A percentile compares a stretch with the other conserved stretches of the same genome.
phyloP scores from a whole-genome alignment of 1,140 invertebrate species.

The Atta texana region DNA sequence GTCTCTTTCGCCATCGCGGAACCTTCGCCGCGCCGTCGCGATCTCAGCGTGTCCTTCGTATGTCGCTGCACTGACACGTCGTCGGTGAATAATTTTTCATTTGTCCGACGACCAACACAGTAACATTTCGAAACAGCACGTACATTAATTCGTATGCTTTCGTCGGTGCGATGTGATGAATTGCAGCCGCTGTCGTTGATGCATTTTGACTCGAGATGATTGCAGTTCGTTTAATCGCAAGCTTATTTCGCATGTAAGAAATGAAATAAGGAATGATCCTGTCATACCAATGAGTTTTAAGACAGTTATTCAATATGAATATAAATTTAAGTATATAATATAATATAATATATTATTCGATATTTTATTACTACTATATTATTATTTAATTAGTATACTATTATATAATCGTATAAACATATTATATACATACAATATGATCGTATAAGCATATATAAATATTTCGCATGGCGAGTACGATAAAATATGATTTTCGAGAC shows the following conservation, averaged over 20 bases:
- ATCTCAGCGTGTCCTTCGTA: conserved; percentile 39
- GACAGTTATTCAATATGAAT: neutral
- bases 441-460: neutral
- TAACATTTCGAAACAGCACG: conserved; percentile 48
- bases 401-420: neutral
- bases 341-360: neutral
- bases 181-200: conserved; percentile 37
- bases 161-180: conserved; percentile 48
- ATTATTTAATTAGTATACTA: neutral
- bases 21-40: conserved; percentile 1
- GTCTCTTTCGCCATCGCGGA: conserved; percentile 18
- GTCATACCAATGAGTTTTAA: conserved; percentile 7
- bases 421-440: neutral
- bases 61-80: conserved; percentile 29
- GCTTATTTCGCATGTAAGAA: conserved; percentile 24
- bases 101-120: conserved; percentile 21
- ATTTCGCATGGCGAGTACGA: neutral
- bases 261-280: neutral
- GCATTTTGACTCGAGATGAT: conserved; percentile 34
- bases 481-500: neutral
- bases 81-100: conserved; percentile 54
- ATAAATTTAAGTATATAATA: neutral
- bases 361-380: neutral
- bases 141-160: conserved; percentile 45
- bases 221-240: conserved; percentile 37